These are phyloP conservation scores for Cephus rjabovi DNA, from an alignment of 2,888 invertebrate genomes.

Conservation along the genomic window DNA sequence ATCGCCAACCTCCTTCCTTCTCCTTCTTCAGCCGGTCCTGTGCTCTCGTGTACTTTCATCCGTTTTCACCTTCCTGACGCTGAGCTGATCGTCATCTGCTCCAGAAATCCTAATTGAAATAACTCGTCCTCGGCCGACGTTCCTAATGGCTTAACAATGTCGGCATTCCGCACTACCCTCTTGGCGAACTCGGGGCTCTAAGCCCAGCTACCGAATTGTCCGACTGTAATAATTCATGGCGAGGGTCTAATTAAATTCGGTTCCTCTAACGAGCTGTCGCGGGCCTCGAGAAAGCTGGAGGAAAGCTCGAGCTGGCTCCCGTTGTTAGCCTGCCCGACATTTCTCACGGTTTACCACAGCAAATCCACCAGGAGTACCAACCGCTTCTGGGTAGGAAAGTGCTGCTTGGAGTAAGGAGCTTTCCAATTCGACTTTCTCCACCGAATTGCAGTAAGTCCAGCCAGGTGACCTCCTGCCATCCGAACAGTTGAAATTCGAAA, in stretches of 20 bases:
- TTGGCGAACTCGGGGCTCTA: background rate
- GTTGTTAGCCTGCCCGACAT: background rate
- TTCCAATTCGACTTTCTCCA: background rate
- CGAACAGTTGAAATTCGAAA: no score
- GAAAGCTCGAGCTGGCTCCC: background rate
- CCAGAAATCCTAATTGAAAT: background rate
- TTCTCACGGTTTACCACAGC: background rate
- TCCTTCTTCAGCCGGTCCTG: background rate
- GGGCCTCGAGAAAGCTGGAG: background rate
- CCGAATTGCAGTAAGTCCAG: background rate
- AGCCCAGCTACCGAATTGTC: conserved; percentile 19
- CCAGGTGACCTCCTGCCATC: background rate
- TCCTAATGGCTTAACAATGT: background rate
- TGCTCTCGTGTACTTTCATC: background rate
- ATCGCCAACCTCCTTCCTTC: background rate
- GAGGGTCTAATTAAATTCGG: conserved; percentile 32
- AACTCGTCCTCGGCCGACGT: background rate
- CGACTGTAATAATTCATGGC: conserved; percentile 31
- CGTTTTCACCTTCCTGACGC: background rate
- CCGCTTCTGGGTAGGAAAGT: background rate
- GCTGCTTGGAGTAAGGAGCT: background rate
- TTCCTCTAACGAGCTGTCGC: background rate
- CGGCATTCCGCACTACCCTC: background rate
- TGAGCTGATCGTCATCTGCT: background rate
- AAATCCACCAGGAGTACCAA: background rate